Conservation (phyloP, 2,113 vertebrate genomes). For the Atractosteus spatula region DNA sequence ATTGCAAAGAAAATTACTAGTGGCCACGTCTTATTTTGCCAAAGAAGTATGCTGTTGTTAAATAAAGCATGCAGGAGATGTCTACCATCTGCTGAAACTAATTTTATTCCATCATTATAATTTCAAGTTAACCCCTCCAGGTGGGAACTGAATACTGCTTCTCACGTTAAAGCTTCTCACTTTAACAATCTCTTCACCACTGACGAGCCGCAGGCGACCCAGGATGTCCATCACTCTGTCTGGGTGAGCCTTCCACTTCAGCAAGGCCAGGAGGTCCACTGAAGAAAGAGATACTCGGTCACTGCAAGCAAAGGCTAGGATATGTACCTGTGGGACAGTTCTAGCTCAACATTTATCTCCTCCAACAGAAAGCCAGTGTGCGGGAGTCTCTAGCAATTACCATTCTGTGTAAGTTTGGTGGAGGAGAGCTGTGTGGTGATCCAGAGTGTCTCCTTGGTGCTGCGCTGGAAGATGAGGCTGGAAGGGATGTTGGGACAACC, state of each 20-base stretch:
- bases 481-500: constrained; percentile 87
- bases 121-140: too few species aligned
- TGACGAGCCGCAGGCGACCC: constrained; percentile 85
- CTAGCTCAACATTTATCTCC: too few species aligned
- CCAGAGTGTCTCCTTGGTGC: constrained; percentile 90
- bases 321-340: too few species aligned
- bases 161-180: constrained; percentile 82
- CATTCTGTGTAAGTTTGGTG: constrained; percentile 94
- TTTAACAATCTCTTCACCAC: constrained; percentile 93
- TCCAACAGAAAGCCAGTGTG: too few species aligned
- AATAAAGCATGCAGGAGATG: too few species aligned
- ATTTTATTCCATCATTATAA: too few species aligned
- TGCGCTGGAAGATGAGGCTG: constrained; percentile 92
- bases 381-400: constrained; percentile 48
- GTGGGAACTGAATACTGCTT: too few species aligned
- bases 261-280: constrained; percentile 88
- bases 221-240: constrained; percentile 91
- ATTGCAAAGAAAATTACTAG: too few species aligned
- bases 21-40: too few species aligned
- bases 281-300: constrained; percentile 32
- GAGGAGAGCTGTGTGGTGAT: constrained; percentile 92
- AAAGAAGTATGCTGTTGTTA: too few species aligned
- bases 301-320: too few species aligned
- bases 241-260: constrained; percentile 95
- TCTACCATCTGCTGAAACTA: too few species aligned